Conservation (phyloP, 2,797 vertebrate species). For the Micromesistius poutassou region DNA sequence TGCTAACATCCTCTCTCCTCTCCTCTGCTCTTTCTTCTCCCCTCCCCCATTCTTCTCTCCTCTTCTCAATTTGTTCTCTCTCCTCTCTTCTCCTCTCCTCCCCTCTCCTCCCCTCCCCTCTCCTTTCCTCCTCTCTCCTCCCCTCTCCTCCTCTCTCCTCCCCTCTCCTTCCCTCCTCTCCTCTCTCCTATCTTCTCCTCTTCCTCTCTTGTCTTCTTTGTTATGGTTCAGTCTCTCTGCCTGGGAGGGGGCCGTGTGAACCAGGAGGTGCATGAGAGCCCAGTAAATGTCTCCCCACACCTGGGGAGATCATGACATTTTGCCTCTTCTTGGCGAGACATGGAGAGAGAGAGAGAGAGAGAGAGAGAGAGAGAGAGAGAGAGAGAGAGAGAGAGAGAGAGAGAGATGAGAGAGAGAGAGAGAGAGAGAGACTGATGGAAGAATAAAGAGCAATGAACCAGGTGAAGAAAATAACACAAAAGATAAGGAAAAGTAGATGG, state of each 20-base stretch:
- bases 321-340: constrained; percentile 19
- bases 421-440: background rate
- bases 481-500: no score
- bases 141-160: no score
- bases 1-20: background rate
- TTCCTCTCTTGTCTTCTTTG: background rate
- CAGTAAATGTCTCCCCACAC: constrained; percentile 42
- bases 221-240: constrained; percentile 2
- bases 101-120: background rate
- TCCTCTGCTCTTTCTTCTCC: background rate
- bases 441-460: background rate
- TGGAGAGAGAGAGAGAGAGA: background rate
- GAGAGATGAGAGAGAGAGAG: background rate
- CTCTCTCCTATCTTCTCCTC: background rate
- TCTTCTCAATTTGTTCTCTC: no score
- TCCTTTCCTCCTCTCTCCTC: background rate
- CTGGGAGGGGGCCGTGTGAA: constrained; percentile 18
- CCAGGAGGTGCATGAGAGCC: background rate
- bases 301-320: constrained; percentile 47
- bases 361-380: no score
- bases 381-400: no score
- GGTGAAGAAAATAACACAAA: no score
- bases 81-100: no score
- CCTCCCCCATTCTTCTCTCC: no score
- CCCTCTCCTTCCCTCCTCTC: background rate